Evolutionary conservation across 2,888 invertebrate genomes (phyloP), one percentile per base, ranked within the genome.

Genomic region (Papilio elwesi): DNA sequence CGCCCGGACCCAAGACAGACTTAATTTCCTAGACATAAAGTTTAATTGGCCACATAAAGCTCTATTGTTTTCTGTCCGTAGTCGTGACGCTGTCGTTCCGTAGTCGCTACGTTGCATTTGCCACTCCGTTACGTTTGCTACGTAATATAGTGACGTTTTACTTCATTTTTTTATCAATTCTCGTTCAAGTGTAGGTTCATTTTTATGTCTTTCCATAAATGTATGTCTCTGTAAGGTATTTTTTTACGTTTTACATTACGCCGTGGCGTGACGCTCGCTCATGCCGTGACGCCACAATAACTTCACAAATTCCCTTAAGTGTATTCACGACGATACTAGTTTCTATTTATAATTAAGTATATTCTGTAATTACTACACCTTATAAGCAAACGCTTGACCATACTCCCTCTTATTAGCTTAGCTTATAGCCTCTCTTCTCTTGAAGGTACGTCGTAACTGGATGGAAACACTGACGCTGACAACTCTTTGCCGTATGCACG

Each of bases 41-140:
- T 88, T 87, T 89, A 87, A 90, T 90, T 87, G 83, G 81, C 77
- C 78, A 82, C 86, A 85, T 89, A 87, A 90, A 89, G 83, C 84
- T 86, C 88, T 85, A 88, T 90, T 90, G 88, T 88, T 82, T 82
- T 79, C 64, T 26, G 16, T 16, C 64, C 64, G 12, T 8, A 6
- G 57, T 16, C 49, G 64, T 49, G 16, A 13, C 49, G 59, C n/a
- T 74, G 73, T 77, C 79, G 76, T 78, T 76, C 80, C 72, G 63
- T 15, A 10, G 62, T 48, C 72, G 67, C 68, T 73, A 66, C 81
- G 81, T 75, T 81, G 85, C 83, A 85, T 81, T 84, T 83, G 79
- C 83, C 88, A 86, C 83, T 83, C 83, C 85, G 83, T 88, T 82
- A 80, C 80, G 79, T 84, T 84, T 26, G 26, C 26, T 26, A 2